Conservation (phyloP, 2,113 vertebrate genomes). For the Lichenostomus cassidix region DNA sequence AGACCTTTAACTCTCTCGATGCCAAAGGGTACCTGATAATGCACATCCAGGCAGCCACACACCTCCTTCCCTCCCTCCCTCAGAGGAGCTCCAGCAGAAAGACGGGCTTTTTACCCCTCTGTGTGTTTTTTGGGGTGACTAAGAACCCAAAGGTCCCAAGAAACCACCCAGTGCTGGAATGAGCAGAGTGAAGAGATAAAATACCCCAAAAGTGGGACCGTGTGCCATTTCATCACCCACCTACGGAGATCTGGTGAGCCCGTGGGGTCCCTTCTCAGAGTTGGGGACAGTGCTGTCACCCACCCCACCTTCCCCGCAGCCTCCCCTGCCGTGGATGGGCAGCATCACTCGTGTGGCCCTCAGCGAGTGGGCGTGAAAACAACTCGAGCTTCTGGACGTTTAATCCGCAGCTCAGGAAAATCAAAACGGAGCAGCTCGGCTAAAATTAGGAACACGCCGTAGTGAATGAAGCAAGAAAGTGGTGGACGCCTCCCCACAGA, state of each 20-base stretch:
- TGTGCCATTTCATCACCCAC: background rate
- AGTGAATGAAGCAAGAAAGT: constrained; percentile 6
- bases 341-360: background rate
- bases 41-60: background rate
- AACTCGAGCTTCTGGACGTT: background rate
- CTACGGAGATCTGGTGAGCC: background rate
- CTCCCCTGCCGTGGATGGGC: background rate
- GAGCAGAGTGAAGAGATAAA: background rate
- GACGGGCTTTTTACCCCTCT: background rate
- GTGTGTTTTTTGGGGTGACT: background rate
- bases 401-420: constrained; percentile 29
- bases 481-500: background rate
- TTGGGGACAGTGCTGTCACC: background rate
- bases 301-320: background rate
- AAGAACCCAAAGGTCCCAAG: background rate
- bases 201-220: background rate
- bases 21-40: background rate
- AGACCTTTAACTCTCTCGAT: constrained; percentile 66
- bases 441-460: constrained; percentile 28
- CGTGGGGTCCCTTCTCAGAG: background rate
- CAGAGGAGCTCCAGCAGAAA: background rate
- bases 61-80: background rate
- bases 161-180: too few relatives aligned
- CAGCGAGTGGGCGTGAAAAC: constrained; percentile 14
- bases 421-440: constrained; percentile 7